A percentile compares a stretch with the other conserved stretches of the same genome.
phyloP scores from a whole-genome alignment of 2,888 invertebrate species.

The Plagiodera versicolora region DNA sequence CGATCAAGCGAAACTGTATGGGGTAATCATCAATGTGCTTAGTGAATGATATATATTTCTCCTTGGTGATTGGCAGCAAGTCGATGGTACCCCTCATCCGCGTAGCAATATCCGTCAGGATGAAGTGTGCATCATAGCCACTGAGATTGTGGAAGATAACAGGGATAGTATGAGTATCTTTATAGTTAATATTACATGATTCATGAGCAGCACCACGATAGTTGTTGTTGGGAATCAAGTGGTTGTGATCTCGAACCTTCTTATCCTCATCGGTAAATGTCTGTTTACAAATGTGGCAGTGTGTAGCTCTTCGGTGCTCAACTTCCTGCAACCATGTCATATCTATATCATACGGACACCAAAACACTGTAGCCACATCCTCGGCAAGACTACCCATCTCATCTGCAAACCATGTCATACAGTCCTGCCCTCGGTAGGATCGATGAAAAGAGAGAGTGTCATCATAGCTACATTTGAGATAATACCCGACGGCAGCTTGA shows the following conservation, averaged over 20 bases:
- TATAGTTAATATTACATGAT: conserved; percentile 34
- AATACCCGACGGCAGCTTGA: conserved; percentile 32
- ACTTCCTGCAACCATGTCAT: background rate
- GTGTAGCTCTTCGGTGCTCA: background rate
- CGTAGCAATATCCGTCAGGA: conserved; percentile 32
- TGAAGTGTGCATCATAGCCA: conserved; percentile 38
- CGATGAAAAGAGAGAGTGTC: conserved; percentile 3
- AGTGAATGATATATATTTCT: conserved; percentile 35
- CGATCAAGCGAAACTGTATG: conserved; percentile 33
- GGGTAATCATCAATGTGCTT: conserved; percentile 28
- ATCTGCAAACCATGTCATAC: conserved; percentile 8
- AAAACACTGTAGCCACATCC: conserved; percentile 23
- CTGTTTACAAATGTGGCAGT: conserved; percentile 17
- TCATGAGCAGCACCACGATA: conserved; percentile 29
- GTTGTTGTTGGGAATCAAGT: background rate
- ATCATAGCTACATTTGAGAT: conserved; percentile 33
- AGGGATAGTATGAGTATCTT: conserved; percentile 27
- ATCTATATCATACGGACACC: conserved; percentile 11
- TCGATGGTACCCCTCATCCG: conserved; percentile 27
- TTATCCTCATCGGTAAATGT: conserved; percentile 5
- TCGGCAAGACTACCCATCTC: conserved; percentile 1
- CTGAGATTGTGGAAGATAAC: conserved; percentile 40
- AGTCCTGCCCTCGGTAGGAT: background rate
- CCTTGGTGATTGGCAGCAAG: conserved; percentile 33
- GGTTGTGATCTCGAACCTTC: conserved; percentile 6